A percentile compares a stretch with the other conserved stretches of the same genome.
Conservation (phyloP, 2,888 invertebrate genomes). For the Plusia festucae region DNA sequence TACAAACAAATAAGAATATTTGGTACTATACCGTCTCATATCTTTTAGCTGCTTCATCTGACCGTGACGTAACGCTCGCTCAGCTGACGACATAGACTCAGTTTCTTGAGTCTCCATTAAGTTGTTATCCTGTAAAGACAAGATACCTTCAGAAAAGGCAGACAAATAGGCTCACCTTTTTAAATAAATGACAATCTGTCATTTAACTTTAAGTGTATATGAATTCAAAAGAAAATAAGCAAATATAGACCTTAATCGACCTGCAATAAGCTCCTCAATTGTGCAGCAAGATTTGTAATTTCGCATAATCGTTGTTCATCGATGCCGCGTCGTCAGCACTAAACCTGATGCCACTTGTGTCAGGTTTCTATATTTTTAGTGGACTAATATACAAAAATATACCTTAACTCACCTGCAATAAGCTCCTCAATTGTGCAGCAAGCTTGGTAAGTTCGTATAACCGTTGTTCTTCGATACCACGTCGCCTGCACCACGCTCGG, state of each 20-base stretch:
- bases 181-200: no score
- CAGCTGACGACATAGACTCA: conserved; percentile 91
- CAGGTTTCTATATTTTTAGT: conserved; percentile 18
- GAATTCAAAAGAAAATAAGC: neutral
- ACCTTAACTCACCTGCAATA: conserved; percentile 91
- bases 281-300: neutral
- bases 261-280: neutral
- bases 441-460: conserved; percentile 99
- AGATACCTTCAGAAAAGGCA: neutral
- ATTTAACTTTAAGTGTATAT: no score
- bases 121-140: conserved; percentile 89
- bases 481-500: conserved; percentile 95
- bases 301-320: neutral
- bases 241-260: neutral
- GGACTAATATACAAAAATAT: neutral
- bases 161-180: neutral
- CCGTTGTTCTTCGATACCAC: conserved; percentile 98
- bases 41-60: conserved; percentile 96
- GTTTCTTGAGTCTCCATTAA: conserved; percentile 86
- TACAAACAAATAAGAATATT: no score
- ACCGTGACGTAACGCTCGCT: conserved; percentile 95
- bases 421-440: conserved; percentile 95
- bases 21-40: conserved; percentile 93
- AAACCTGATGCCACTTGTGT: conserved; percentile 7
- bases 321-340: neutral